A percentile compares a stretch with the other conserved stretches of the same genome.
These are phyloP conservation scores for Bujurquina vittata DNA, from an alignment of 2,113 vertebrate genomes.

Conservation along the genomic window DNA sequence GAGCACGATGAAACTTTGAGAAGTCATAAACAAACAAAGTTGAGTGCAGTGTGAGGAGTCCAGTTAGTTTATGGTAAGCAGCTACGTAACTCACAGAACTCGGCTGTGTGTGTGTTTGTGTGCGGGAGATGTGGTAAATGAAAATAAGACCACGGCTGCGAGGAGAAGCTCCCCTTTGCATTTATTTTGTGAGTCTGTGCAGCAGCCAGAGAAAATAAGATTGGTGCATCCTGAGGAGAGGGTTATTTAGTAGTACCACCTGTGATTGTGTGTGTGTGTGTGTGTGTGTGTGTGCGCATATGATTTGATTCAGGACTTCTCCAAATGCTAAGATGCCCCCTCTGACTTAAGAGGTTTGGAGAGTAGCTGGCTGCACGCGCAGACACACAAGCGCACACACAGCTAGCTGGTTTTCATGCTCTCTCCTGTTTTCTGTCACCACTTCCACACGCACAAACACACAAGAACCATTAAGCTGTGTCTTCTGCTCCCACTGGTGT, in stretches of 20 bases:
- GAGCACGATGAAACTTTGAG: background rate
- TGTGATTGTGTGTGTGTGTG: background rate
- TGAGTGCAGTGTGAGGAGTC: background rate
- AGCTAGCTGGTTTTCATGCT: background rate
- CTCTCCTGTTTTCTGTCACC: background rate
- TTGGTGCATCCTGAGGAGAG: slow-evolving; percentile 18
- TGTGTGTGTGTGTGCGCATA: background rate
- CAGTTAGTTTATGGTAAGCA: background rate
- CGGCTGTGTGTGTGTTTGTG: background rate
- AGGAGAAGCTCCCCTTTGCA: slow-evolving; percentile 1
- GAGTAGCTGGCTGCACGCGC: slow-evolving; percentile 34
- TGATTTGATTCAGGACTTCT: slow-evolving; percentile 32
- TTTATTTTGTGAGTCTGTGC: slow-evolving; percentile 31
- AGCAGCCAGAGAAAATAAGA: slow-evolving; percentile 49
- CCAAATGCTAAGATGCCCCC: slow-evolving; percentile 52
- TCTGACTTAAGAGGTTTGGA: slow-evolving; percentile 40
- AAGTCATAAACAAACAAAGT: background rate
- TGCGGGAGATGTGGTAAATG: slow-evolving; percentile 8
- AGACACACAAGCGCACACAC: background rate
- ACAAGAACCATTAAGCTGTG: slow-evolving; percentile 32
- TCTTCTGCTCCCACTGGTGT: slow-evolving; percentile 41
- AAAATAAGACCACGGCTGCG: slow-evolving; percentile 28
- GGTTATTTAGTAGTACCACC: slow-evolving; percentile 38
- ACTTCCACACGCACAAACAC: slow-evolving; percentile 15
- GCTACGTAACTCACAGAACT: background rate